Evolutionary conservation across 1,140 invertebrate genomes (phyloP).

Genomic region (Lordiphosa collinella): DNA sequence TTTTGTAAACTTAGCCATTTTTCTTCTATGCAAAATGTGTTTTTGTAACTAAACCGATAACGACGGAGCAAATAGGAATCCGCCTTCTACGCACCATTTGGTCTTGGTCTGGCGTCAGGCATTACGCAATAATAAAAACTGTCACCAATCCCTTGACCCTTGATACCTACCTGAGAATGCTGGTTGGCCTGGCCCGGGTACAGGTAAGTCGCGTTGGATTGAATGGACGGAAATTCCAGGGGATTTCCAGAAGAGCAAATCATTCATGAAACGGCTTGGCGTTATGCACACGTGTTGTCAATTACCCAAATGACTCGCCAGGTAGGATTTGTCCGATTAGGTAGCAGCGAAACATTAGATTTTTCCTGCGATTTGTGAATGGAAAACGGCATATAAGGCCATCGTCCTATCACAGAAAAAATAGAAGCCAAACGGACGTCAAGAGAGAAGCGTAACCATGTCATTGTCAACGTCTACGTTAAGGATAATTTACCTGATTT

Average conservation of each 20-base stretch:
- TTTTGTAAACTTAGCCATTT: no score
- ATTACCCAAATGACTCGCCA: slow-evolving; percentile 37
- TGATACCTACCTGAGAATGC: not conserved
- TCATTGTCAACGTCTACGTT: not conserved
- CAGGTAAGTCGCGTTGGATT: slow-evolving; percentile 18
- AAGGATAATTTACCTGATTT: not conserved
- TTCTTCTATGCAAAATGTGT: no score
- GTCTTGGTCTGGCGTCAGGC: not conserved
- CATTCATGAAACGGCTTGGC: slow-evolving; percentile 49
- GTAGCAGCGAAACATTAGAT: slow-evolving; percentile 11
- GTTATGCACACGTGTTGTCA: slow-evolving; percentile 57
- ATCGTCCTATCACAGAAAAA: not conserved
- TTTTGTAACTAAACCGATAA: not conserved
- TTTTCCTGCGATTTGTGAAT: slow-evolving; percentile 39
- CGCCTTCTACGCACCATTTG: not conserved
- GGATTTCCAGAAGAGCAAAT: slow-evolving; percentile 44
- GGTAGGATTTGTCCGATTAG: slow-evolving; percentile 15
- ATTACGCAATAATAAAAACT: slow-evolving; percentile 66
- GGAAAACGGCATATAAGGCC: slow-evolving; percentile 45
- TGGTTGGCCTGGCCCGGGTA: not conserved
- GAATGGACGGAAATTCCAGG: slow-evolving; percentile 58
- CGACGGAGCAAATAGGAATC: not conserved
- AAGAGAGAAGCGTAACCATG: slow-evolving; percentile 9
- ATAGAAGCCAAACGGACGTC: slow-evolving; percentile 40
- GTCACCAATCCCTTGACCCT: slow-evolving; percentile 20